Percentiles rank a stretch among this genome's conserved stretches.
Conservation (phyloP, 2,888 invertebrate species). For the Phengaris arion region DNA sequence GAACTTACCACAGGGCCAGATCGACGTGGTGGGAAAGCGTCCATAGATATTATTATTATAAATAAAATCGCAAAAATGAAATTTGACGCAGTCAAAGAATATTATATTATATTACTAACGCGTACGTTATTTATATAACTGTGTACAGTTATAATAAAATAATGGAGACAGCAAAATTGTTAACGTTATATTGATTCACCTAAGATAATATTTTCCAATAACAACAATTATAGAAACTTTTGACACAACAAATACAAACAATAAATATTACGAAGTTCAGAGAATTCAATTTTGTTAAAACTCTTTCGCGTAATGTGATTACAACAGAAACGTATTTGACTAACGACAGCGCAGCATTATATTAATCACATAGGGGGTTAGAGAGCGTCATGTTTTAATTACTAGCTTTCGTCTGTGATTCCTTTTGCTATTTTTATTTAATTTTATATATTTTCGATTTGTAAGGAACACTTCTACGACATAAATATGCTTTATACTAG, state of each 20-base stretch:
- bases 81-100: too few species aligned
- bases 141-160: neutral
- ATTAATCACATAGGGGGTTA: constrained; percentile 16
- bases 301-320: constrained; percentile 30
- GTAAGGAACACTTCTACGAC: too few species aligned
- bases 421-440: neutral
- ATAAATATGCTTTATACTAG: too few species aligned
- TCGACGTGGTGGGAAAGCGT: too few species aligned
- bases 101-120: too few species aligned
- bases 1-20: too few species aligned
- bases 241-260: constrained; percentile 26
- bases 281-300: constrained; percentile 27
- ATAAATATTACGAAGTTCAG: constrained; percentile 19
- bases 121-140: too few species aligned
- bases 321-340: constrained; percentile 23
- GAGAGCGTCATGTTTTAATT: constrained; percentile 29
- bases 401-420: constrained; percentile 6
- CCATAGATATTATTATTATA: too few species aligned
- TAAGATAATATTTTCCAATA: neutral
- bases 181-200: neutral
- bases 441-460: too few species aligned
- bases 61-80: too few species aligned
- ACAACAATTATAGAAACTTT: constrained; percentile 11
- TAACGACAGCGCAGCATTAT: constrained; percentile 22
- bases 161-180: neutral